Percentiles rank a stretch among this genome's conserved stretches.
Evolutionary conservation across 2,888 invertebrate species (phyloP).

Genomic region (Pristionchus arcanus): DNA sequence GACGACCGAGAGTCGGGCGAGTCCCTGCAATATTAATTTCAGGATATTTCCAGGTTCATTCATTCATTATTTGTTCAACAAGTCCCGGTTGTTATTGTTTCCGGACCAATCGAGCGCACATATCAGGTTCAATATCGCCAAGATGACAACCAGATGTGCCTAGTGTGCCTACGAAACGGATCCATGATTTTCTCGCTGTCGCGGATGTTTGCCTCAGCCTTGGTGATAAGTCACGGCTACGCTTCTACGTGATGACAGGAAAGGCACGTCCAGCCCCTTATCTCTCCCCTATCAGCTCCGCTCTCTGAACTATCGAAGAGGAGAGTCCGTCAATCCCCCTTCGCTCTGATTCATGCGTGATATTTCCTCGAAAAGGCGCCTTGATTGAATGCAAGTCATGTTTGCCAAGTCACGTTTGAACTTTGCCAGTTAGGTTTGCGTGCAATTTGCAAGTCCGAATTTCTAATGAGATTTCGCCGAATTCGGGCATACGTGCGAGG

Average conservation of each 20-base stretch:
- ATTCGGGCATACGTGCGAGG: background rate
- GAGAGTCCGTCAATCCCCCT: background rate
- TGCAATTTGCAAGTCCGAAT: background rate
- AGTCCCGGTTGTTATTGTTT: no score
- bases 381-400: background rate
- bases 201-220: background rate
- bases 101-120: background rate
- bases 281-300: background rate
- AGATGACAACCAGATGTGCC: background rate
- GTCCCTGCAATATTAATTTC: conserved; percentile 46
- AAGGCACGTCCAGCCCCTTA: background rate
- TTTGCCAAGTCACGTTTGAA: background rate
- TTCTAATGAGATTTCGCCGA: conserved; percentile 3
- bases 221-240: conserved; percentile 3
- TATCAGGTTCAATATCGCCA: background rate
- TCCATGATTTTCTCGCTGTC: background rate
- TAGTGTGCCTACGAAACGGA: background rate
- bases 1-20: conserved; percentile 32
- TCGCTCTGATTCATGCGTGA: background rate
- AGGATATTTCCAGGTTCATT: no score
- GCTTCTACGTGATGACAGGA: background rate
- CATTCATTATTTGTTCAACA: no score
- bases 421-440: background rate
- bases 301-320: conserved; percentile 52
- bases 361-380: background rate